Percentiles rank a stretch among this genome's conserved stretches.
These are phyloP conservation scores for Agrochola lychnidis DNA, from an alignment of 2,888 invertebrate genomes.

Conservation along the genomic window DNA sequence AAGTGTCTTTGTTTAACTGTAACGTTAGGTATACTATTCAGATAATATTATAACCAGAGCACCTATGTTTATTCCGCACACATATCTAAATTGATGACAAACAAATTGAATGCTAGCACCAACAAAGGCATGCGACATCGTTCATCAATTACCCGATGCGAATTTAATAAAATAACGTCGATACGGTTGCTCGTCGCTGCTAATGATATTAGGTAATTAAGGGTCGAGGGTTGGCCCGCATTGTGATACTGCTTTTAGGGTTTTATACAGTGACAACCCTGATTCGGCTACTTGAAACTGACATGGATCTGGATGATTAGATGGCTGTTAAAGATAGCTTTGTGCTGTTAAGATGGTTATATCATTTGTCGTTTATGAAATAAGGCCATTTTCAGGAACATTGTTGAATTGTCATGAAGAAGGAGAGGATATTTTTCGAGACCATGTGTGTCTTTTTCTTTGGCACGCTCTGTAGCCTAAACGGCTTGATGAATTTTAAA, in stretches of 20 bases:
- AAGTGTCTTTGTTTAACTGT: too few relatives aligned
- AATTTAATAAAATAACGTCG: slow-evolving; percentile 72
- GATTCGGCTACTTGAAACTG: slow-evolving; percentile 38
- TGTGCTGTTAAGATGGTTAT: neutral
- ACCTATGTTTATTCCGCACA: neutral
- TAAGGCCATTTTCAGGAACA: neutral
- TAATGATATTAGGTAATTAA: slow-evolving; percentile 68
- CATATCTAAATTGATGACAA: slow-evolving; percentile 24
- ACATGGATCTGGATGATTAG: slow-evolving; percentile 29
- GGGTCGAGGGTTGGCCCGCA: slow-evolving; percentile 16
- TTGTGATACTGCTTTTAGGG: slow-evolving; percentile 24
- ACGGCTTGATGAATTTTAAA: too few relatives aligned
- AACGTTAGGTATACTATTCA: neutral
- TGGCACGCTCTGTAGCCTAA: too few relatives aligned
- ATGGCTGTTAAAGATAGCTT: slow-evolving; percentile 18
- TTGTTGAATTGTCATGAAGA: too few relatives aligned
- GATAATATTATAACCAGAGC: neutral
- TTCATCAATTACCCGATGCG: slow-evolving; percentile 74
- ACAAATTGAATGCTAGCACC: slow-evolving; percentile 3
- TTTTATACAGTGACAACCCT: slow-evolving; percentile 38
- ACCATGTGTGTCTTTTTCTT: too few relatives aligned
- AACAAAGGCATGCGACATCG: slow-evolving; percentile 58
- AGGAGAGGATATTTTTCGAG: too few relatives aligned
- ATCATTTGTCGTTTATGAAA: neutral
- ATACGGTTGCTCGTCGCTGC: slow-evolving; percentile 51